Base-by-base conservation (phyloP, 2,797 vertebrate species). In the Picus viridis region DNA sequence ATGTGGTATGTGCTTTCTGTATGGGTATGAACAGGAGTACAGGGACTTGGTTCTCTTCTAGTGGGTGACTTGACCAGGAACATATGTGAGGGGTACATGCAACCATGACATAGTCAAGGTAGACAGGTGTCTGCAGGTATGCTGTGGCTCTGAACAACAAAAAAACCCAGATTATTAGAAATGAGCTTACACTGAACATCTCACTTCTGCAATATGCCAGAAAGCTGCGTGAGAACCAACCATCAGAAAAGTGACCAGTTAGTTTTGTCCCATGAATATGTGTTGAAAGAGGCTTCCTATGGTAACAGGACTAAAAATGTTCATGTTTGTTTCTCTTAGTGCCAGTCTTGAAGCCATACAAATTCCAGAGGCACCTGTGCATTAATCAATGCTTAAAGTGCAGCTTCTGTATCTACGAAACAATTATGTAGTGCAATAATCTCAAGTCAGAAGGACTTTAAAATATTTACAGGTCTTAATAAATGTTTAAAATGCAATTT, bases 401-500 rank as follows among this genome's bases (percentile, higher is more conserved):
- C 86, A 72, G 69, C 72, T 70, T 87, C 73, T 79, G 17, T 72
- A 61, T n/a, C 45, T 58, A 78, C 89, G 92, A 95, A 93, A 93
- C 56, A 77, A 92, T 91, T 73, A 95, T 92, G 67, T 65, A 76
- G 88, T 29, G n/a, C 80, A 92, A 85, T 85, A 85, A 83, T 62
- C 53, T 86, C 68, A 83, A 85, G 49, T 75, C 5, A 1, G 56
- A 85, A 89, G 69, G 34, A 39, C 43, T 83, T 90, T 81, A 59
- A 96, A 96, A 92, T 88, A 95, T 93, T 95, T 86, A 96, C 57
- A 78, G 7, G 26, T 72, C 32, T 67, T 86, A 81, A 82, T 93
- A 91, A 91, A 95, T 90, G 87, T 91, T 92, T 92, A 64, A 94
- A 89, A 72, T 47, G 41, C 24, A 76, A 16, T 89, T 89, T 94